Conservation (phyloP, 2,888 invertebrate genomes). For the Stegana nigrithorax region DNA sequence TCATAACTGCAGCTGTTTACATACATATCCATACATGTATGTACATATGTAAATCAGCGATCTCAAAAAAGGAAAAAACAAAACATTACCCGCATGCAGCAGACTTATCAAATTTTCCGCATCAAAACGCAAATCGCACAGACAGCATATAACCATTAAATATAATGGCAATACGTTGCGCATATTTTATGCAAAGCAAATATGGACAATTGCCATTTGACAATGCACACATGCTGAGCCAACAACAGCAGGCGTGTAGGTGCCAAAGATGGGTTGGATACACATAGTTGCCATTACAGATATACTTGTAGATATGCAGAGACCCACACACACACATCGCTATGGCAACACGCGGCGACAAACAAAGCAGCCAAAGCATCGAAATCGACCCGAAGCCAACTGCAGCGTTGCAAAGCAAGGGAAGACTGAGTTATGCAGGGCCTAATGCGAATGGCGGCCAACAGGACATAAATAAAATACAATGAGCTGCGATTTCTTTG, state of each 20-base stretch:
- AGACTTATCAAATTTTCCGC: neutral
- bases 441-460: neutral
- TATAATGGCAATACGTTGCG: neutral
- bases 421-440: neutral
- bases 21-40: neutral
- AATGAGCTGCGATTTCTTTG: neutral
- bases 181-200: slow-evolving; percentile 1
- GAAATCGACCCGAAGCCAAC: too few relatives aligned
- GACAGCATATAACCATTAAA: neutral
- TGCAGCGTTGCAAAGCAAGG: neutral
- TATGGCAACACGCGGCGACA: neutral
- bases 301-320: neutral
- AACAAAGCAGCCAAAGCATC: too few relatives aligned
- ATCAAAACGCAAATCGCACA: neutral
- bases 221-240: neutral
- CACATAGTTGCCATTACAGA: neutral
- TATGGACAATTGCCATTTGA: slow-evolving; percentile 5
- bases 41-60: too few relatives aligned
- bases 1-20: neutral
- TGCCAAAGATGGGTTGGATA: too few relatives aligned
- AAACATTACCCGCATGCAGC: neutral
- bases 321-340: neutral
- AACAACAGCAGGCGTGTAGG: neutral
- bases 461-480: neutral
- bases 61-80: too few relatives aligned